Conservation (phyloP, 2,113 vertebrate species). For the Oenanthe oenanthe region DNA sequence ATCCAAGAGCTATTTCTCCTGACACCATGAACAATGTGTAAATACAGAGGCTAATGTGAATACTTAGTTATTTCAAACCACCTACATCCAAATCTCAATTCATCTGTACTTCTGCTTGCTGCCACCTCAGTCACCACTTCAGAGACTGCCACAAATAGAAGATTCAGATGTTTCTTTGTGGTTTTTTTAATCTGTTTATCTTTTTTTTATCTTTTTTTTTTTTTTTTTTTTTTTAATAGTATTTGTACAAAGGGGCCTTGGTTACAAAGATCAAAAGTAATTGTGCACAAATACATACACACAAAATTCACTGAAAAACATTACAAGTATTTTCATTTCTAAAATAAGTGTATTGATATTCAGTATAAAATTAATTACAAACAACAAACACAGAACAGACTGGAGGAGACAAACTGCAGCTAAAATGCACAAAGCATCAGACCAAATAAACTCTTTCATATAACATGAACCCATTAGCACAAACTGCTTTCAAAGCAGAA, state of each 20-base stretch:
- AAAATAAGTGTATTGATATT: not conserved
- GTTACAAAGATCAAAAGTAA: not conserved
- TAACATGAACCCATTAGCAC: not conserved
- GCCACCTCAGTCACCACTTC: not conserved
- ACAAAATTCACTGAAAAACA: not conserved
- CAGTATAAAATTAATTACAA: not conserved
- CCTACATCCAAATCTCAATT: not conserved
- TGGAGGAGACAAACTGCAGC: not conserved
- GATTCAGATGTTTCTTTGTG: not conserved
- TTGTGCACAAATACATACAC: not conserved
- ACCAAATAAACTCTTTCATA: not conserved
- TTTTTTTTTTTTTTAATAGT: not conserved
- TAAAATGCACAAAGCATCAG: not conserved
- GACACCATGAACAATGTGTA: not conserved
- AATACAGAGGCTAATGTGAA: not conserved
- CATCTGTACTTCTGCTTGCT: not conserved
- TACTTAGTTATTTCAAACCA: not conserved
- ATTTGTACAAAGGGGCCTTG: not conserved
- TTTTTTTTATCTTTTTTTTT: not conserved
- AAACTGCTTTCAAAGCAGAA: not conserved
- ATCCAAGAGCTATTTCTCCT: not conserved
- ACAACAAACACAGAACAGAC: not conserved
- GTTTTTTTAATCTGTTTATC: not conserved
- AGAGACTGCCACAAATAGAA: not conserved
- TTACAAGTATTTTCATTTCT: not conserved